Evolutionary conservation across 2,888 invertebrate genomes (phyloP).

Genomic region (Noctua janthina): DNA sequence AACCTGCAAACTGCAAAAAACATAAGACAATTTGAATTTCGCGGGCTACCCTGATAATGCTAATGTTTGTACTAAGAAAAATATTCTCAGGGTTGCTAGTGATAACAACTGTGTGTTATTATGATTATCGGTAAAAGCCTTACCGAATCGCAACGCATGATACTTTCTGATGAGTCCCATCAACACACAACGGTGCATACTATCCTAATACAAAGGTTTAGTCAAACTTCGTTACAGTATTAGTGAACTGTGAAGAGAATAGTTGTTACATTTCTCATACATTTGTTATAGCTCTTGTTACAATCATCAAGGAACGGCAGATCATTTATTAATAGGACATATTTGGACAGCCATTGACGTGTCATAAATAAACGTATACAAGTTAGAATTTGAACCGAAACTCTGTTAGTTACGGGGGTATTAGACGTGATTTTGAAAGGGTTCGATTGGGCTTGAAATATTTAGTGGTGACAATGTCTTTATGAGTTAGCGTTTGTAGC

Average conservation of each 20-base stretch:
- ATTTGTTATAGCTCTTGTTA: slow-evolving; percentile 82
- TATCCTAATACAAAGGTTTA: slow-evolving; percentile 40
- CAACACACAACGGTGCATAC: slow-evolving; percentile 24
- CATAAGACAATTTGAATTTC: no score
- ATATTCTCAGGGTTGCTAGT: not conserved
- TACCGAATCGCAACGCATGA: slow-evolving; percentile 21
- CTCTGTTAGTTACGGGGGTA: slow-evolving; percentile 63
- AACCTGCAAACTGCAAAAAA: no score
- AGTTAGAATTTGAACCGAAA: slow-evolving; percentile 64
- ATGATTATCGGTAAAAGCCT: no score
- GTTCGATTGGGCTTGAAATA: slow-evolving; percentile 37
- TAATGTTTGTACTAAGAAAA: not conserved
- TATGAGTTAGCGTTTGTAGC: not conserved
- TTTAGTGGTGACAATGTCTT: slow-evolving; percentile 42
- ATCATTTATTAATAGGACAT: slow-evolving; percentile 87
- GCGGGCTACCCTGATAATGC: no score
- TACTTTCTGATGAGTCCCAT: slow-evolving; percentile 29
- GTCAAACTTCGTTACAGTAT: slow-evolving; percentile 51
- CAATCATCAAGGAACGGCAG: slow-evolving; percentile 69
- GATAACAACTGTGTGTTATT: not conserved
- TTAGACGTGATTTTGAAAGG: slow-evolving; percentile 48
- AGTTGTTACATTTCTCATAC: slow-evolving; percentile 76
- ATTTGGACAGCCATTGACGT: slow-evolving; percentile 85
- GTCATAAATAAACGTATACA: slow-evolving; percentile 82
- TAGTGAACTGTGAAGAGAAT: slow-evolving; percentile 67